Evolutionary conservation across 37 sponge, comb jelly and placozoan species (phyloP).

Genomic region (Theonella swinhoei): DNA sequence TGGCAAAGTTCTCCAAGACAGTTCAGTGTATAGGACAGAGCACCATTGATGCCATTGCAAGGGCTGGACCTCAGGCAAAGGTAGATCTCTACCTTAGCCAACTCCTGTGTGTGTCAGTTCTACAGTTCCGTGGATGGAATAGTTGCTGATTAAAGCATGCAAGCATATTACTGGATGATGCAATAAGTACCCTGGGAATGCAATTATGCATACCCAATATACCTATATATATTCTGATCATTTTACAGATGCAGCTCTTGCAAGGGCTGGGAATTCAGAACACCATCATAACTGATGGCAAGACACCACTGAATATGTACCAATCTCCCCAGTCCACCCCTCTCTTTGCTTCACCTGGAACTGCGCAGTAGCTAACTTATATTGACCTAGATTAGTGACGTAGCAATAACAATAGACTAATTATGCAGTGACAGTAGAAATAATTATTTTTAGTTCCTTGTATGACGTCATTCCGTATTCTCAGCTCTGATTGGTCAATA

Average conservation of each 20-base stretch:
- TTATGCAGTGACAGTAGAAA: background rate
- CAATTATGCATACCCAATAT: no score
- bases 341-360: background rate
- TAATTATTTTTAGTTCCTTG: no score
- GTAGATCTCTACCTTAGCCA: no score
- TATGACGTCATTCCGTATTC: background rate
- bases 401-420: no score
- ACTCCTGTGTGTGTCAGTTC: no score
- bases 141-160: background rate
- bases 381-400: no score
- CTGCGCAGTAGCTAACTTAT: no score
- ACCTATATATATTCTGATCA: no score
- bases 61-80: conserved; percentile 77
- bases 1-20: conserved; percentile 49
- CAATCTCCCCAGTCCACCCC: conserved; percentile 27
- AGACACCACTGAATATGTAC: conserved; percentile 77
- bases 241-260: conserved; percentile 48
- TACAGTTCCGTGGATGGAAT: no score
- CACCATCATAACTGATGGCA: conserved; percentile 74
- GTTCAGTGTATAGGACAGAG: conserved; percentile 57
- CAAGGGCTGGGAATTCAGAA: conserved; percentile 72
- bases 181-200: no score
- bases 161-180: background rate
- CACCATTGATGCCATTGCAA: conserved; percentile 66
- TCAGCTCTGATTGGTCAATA: background rate